Evolutionary conservation across 2,888 invertebrate species (phyloP), one percentile per base, ranked within the genome.

Genomic region (Vesta saturnalis): DNA sequence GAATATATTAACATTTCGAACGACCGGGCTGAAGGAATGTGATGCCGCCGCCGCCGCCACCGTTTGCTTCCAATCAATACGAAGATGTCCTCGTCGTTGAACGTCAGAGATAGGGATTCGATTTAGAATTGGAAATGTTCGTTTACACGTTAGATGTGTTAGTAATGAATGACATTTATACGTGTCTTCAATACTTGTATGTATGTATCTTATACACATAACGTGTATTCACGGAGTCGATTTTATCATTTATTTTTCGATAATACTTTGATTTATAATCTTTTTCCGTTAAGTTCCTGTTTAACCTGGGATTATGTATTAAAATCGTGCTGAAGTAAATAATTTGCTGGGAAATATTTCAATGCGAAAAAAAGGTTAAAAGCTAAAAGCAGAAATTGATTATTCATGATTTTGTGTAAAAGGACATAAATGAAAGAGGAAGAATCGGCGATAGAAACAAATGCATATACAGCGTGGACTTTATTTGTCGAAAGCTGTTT

Each of bases 1-100:
- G 83, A 83, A 83, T 83, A 83, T 83, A 83, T 83, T 83, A 83
- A 83, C 83, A 83, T 83, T 83, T 80, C 80, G 80, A 82, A 78
- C 79, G 79, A 77, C 77, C 79, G 77, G 76, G 76, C 75, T 77
- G 71, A 75, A 70, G 74, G 77, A 77, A 78, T 77, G 77, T 74
- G 75, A 72, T 67, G 66, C 71, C 56, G 68, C 69, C 60, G 67
- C 39, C 39, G 39, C 39, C 39, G 39, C 39, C 39, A n/a, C 39
- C 39, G 39, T 39, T 67, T 64, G 70, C 70, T 60, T 74, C 77
- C 76, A 77, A 77, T 75, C 75, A 73, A 74, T 74, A 75, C 76
- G 73, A 77, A 77, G 76, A 77, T 77, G 77, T 76, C 76, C 75
- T 76, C 71, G 72, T 70, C 54, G 59, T 58, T 61, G 66, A 65